Base-by-base conservation (phyloP, 2,888 invertebrate species). In the Pasiphila rectangulata region DNA sequence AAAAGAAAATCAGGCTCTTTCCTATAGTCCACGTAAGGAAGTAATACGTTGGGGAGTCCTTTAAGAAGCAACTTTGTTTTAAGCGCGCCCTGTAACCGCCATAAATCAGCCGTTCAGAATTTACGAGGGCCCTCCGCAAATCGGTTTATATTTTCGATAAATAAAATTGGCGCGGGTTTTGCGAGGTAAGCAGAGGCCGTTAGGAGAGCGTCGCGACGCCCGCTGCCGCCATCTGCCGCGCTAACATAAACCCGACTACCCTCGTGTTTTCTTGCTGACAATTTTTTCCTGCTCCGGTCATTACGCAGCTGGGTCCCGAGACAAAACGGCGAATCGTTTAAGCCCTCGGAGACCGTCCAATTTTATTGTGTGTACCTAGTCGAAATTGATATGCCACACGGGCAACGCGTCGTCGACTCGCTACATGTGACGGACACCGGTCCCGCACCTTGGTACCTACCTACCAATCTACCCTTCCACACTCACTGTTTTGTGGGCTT, bases 81-180 rank as follows among this genome's bases (percentile, higher is more conserved):
- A 79, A 81, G 79, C 86, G 78, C 83, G 82, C 68, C 82, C 73
- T 79, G 85, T 81, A 83, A 77, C 81, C 83, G 80, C 80, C 75
- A 85, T 87, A 87, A 87, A 87, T 87, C 86, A 84, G 75, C 75
- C 77, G 75, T 83, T 77, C 75, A 70, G 79, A 82, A 77, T 86
- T 87, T 87, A 87, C 86, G 87, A 84, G 72, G 80, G 80, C 72
- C 81, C 82, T 84, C 82, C 76, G 87, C 83, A 86, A 87, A 88
- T 87, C 86, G 87, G 85, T 87, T 88, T 88, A 88, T 87, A 88
- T 87, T 87, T 87, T 87, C 88, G 88, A 88, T 88, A 88, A 88
- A 88, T 88, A 88, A 87, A 88, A 87, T 87, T 86, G 87, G 87
- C 87, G 83, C 84, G 82, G 83, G 83, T 86, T 88, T 86, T 85